Evolutionary conservation across 92 coral and sea anemone species (phyloP).

Genomic region (Porites rus): DNA sequence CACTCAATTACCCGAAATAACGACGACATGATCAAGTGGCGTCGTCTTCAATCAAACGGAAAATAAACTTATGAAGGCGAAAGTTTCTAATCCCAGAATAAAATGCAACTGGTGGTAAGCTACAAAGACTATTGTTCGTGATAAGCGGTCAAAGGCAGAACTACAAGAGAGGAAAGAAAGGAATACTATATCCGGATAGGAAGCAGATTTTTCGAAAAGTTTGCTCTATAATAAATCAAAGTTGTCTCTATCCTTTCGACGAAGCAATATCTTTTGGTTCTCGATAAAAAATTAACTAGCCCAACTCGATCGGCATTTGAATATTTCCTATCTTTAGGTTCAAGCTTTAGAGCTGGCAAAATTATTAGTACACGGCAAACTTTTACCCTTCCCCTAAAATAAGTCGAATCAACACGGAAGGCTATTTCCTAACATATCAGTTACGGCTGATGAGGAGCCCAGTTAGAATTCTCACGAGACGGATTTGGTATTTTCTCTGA

Average conservation of each 20-base stretch:
- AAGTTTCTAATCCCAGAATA: slow-evolving; percentile 41
- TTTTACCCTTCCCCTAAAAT: neutral
- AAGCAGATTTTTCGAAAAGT: slow-evolving; percentile 23
- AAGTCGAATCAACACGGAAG: neutral
- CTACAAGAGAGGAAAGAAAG: slow-evolving; percentile 23
- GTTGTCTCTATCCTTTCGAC: slow-evolving; percentile 23
- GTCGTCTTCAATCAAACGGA: neutral
- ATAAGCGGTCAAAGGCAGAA: slow-evolving; percentile 39
- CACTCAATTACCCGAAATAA: slow-evolving; percentile 29
- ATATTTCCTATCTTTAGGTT: slow-evolving; percentile 37
- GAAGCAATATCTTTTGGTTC: slow-evolving; percentile 18
- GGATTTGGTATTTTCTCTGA: slow-evolving; percentile 42
- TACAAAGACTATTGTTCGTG: slow-evolving; percentile 82
- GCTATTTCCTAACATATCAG: slow-evolving; percentile 3
- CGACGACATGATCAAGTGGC: slow-evolving; percentile 24
- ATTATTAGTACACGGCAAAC: neutral
- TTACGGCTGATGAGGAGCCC: slow-evolving; percentile 30
- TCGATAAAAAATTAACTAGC: slow-evolving; percentile 48
- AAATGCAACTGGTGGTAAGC: slow-evolving; percentile 86
- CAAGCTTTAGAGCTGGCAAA: slow-evolving; percentile 29
- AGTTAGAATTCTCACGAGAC: slow-evolving; percentile 25
- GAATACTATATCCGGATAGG: slow-evolving; percentile 17
- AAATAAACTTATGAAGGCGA: slow-evolving; percentile 46
- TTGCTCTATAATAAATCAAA: slow-evolving; percentile 36
- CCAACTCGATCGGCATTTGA: slow-evolving; percentile 44